Evolutionary conservation across 2,888 invertebrate genomes (phyloP).

Genomic region (Xestia rhomboidea): DNA sequence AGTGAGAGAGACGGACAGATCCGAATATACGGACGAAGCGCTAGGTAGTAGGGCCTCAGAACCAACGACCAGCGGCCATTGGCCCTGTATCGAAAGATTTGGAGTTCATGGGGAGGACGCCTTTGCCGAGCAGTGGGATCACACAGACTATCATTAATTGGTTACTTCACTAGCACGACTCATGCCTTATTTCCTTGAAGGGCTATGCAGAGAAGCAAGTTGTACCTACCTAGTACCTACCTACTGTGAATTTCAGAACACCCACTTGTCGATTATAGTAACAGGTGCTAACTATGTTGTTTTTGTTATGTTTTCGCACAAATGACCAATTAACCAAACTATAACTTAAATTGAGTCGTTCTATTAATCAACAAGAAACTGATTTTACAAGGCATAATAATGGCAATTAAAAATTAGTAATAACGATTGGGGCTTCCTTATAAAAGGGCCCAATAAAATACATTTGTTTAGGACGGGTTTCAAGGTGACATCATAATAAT

Average conservation of each 20-base stretch:
- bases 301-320: not conserved
- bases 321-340: slow-evolving; percentile 38
- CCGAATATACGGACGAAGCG: too few relatives aligned
- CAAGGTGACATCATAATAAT: slow-evolving; percentile 21
- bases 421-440: slow-evolving; percentile 23
- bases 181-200: not conserved
- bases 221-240: too few relatives aligned
- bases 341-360: slow-evolving; percentile 18
- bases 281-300: not conserved
- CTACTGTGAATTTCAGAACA: not conserved
- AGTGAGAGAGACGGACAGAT: too few relatives aligned
- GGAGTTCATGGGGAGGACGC: too few relatives aligned
- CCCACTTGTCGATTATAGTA: not conserved
- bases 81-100: too few relatives aligned
- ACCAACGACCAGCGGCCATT: too few relatives aligned
- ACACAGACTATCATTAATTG: too few relatives aligned
- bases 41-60: too few relatives aligned
- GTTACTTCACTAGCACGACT: too few relatives aligned
- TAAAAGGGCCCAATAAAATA: slow-evolving; percentile 34
- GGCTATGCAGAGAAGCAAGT: too few relatives aligned
- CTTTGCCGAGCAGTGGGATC: too few relatives aligned
- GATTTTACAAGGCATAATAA: slow-evolving; percentile 24
- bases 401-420: slow-evolving; percentile 22
- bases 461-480: not conserved
- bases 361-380: slow-evolving; percentile 40